Evolutionary conservation across 2,888 invertebrate species (phyloP), one percentile per base, ranked within the genome.

Genomic region (Graphium colonna): DNA sequence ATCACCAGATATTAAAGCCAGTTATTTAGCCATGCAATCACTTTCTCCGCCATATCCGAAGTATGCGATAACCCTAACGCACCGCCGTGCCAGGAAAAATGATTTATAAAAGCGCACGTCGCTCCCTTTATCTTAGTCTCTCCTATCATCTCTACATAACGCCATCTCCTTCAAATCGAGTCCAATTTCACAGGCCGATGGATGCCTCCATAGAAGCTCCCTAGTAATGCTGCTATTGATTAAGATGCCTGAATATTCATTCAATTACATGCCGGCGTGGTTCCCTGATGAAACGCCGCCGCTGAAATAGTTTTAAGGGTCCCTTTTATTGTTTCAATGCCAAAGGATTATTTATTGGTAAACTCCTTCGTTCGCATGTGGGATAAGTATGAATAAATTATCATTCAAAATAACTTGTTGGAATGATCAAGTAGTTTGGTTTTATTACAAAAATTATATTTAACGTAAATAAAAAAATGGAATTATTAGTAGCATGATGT

Each of bases 171-270:
- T 82, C 81, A 63, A 59, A 77, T 76, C 75, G 71, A 82, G 84
- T 83, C 83, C 83, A 88, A 88, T 88, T 88, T 87, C 85, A 87
- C 86, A 86, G 84, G 76, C 84, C 77, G 82, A 69, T 86, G 83
- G 71, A 66, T 79, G 77, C 79, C 74, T 79, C 79, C 73, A 74
- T 76, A 79, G 79, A 75, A 77, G 77, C 75, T 75, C 60, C 71
- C 69, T 63, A 69, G 82, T 86, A 87, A 86, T 85, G 75, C 82
- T 73, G 72, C 79, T 82, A 88, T 88, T 88, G 87, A 88, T 88
- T 87, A 88, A 86, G 86, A 83, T 76, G 77, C 75, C 77, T 86
- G 87, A 87, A 87, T 88, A 87, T 87, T 86, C 87, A 88, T 86
- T 82, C 86, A 87, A 87, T 88, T 87, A 86, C 78, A 80, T 79